Base-by-base conservation (phyloP, 2,113 vertebrate genomes). In the Abramis brama region DNA sequence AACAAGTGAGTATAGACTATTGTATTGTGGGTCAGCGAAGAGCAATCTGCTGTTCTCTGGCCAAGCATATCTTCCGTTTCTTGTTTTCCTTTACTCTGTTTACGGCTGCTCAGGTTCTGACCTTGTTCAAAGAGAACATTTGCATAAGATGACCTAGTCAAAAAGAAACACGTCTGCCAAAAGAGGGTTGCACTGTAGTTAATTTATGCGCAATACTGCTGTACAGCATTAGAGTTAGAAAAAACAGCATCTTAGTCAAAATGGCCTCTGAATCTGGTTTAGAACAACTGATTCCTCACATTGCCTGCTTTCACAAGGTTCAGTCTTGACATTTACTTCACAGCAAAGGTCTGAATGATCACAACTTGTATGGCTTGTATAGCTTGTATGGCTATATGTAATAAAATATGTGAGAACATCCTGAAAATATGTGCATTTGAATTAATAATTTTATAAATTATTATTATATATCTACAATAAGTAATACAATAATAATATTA, bases 1-100 rank as follows among this genome's bases (percentile, higher is more conserved):
- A 79, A 77, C 86, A 60, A 68, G 27, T 47, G 60, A 11, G n/a
- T 50, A 55, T 50, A 86, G 79, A 50, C 19, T 47, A 82, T 75
- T 76, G 19, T 47, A 82, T 75, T 76, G 70, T 75, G 79, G 79
- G 79, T 75, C 55, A 76, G 19, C 7, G 10, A 57, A 36, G 52
- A 36, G 30, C 66, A 83, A 73, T 39, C 47, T 55, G 27, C 21
- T 73, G 30, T 33, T 73, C 68, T 83, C 21, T 43, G 30, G 68
- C 68, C 33, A 55, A 73, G 68, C 30, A 83, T 39, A 55, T 83
- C 81, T 71, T 25, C 25, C 5, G 43, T 25, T 64, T 80, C 9
- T 45, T 80, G 78, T 80, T 80, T 80, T 64, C 23, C 59, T 64
- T 60, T 45, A 43, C 23, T 45, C 13, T 5, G 78, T n/a, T 45